phyloP scores from a whole-genome alignment of 2,888 invertebrate species.

The Philereme vetulata region DNA sequence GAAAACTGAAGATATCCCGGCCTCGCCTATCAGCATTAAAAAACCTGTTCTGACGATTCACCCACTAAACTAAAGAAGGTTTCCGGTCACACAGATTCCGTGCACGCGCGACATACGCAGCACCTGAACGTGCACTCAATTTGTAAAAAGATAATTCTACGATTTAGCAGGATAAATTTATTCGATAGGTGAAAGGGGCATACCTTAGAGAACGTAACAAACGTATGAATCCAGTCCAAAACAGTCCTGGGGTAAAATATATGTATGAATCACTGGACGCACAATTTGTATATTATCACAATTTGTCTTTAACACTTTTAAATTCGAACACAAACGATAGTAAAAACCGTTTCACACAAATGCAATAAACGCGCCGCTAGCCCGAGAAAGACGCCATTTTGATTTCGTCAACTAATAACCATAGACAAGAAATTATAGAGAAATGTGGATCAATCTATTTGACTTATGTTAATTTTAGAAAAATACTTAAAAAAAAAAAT shows the following conservation, averaged over 20 bases:
- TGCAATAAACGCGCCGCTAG: constrained; percentile 56
- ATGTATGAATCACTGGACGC: constrained; percentile 33
- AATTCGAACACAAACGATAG: constrained; percentile 61
- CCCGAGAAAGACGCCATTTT: constrained; percentile 81
- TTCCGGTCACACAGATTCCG: constrained; percentile 56
- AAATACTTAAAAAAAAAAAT: not conserved
- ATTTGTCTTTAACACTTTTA: constrained; percentile 63
- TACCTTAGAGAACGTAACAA: constrained; percentile 60
- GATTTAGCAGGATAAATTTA: constrained; percentile 60
- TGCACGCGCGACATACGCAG: constrained; percentile 38
- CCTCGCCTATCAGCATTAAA: constrained; percentile 56
- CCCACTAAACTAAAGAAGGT: constrained; percentile 70
- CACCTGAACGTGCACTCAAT: constrained; percentile 27
- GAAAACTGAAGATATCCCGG: constrained; percentile 61
- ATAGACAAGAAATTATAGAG: constrained; percentile 56
- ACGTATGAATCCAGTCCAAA: constrained; percentile 36
- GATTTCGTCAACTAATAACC: constrained; percentile 80
- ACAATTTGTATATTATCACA: constrained; percentile 52
- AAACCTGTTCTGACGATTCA: constrained; percentile 71
- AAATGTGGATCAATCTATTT: constrained; percentile 11
- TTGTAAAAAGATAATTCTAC: constrained; percentile 47
- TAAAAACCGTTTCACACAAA: constrained; percentile 52
- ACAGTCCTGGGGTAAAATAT: constrained; percentile 28
- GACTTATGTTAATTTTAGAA: not conserved
- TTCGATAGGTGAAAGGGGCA: constrained; percentile 80